Base-by-base conservation (phyloP, 1,140 invertebrate species). In the Megathymus violae region DNA sequence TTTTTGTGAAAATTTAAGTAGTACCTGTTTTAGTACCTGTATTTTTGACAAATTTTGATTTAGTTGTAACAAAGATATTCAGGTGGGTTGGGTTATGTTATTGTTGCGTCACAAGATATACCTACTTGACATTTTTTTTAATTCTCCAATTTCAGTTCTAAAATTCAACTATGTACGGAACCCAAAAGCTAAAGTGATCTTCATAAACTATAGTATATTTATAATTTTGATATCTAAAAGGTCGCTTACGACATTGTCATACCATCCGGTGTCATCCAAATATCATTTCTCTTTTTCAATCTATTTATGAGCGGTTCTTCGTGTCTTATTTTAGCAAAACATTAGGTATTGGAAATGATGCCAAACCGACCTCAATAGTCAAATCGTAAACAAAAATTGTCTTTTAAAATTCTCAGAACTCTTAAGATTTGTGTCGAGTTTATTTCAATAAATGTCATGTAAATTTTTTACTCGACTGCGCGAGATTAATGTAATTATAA, bases 311-410 rank as follows among this genome's bases (percentile, higher is more conserved):
- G 16, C 50, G 41, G 69, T 16, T 31, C 68, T 72, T 67, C 65
- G 68, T 38, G 52, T 61, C 64, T 78, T 81, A 67, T 71, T 60
- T 72, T 78, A 81, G 50, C 17, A 9, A 38, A 40, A 64, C 44
- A 44, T 25, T 25, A 25, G 22, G 62, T 64, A 62, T 48, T 68
- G 44, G 64, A 74, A 64, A 69, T 69, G 62, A 76, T 72, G 74
- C 73, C 72, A 69, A 71, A 67, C 67, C 68, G 74, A 80, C 76
- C 51, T 78, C 71, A 76, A 78, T 76, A 78, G 50, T 62, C 54
- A 59, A 65, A 34, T 61, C 54, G 41, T 62, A 66, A 67, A 71
- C 59, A 62, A 56, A 51, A 44, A 51, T 22, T 59, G 16, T 34
- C 14, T 43, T 62, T 67, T 46, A 16, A 59, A 64, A 48, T 70